A percentile compares a stretch with the other conserved stretches of the same genome.
Evolutionary conservation across 2,113 vertebrate species (phyloP).

Genomic region (Corydoras maculifer): DNA sequence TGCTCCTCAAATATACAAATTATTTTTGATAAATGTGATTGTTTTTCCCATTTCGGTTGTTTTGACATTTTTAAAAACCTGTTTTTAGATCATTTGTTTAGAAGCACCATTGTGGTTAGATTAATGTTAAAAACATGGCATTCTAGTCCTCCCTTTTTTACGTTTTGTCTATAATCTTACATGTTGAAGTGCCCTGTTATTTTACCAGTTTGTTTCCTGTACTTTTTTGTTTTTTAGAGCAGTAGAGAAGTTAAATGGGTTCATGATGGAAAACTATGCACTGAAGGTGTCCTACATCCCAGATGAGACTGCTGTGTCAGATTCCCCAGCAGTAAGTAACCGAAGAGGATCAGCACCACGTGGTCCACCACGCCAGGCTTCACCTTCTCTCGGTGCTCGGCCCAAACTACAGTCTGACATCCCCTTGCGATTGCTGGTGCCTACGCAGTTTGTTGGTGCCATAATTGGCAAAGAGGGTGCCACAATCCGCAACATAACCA

Average conservation of each 20-base stretch:
- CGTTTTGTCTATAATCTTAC: not conserved
- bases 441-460: constrained; percentile 94
- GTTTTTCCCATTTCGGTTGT: too few relatives aligned
- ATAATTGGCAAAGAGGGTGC: constrained; percentile 97
- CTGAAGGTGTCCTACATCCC: constrained; percentile 96
- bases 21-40: too few relatives aligned
- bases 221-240: constrained; percentile 63
- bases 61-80: too few relatives aligned
- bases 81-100: too few relatives aligned
- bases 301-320: constrained; percentile 76
- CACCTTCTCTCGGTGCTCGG: constrained; percentile 74
- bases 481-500: constrained; percentile 95
- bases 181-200: too few relatives aligned
- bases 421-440: constrained; percentile 87
- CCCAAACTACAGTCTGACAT: constrained; percentile 87
- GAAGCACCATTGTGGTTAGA: too few relatives aligned
- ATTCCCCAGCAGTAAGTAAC: constrained; percentile 59
- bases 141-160: not conserved
- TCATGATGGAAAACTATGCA: constrained; percentile 87
- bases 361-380: constrained; percentile 79
- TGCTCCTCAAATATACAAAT: too few relatives aligned
- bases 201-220: not conserved
- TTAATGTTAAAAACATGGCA: too few relatives aligned
- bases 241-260: constrained; percentile 92
- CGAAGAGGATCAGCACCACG: constrained; percentile 79